Conservation (phyloP, 2,113 vertebrate species). For the Sturnus vulgaris region DNA sequence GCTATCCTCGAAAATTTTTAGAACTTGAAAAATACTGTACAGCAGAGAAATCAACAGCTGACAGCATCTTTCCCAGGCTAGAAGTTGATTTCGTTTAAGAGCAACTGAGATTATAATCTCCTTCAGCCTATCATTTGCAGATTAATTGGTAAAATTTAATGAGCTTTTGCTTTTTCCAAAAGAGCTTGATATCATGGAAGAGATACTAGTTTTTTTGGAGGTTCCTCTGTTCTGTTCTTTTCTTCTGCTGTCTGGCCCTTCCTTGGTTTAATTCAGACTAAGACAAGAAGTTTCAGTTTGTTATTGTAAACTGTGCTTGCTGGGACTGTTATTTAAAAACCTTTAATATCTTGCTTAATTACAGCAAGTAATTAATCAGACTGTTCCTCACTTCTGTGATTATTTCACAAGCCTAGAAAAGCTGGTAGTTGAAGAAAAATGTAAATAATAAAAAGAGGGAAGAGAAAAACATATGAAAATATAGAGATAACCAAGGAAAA, state of each 20-base stretch:
- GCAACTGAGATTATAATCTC: not conserved
- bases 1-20: not conserved
- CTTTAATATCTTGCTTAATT: not conserved
- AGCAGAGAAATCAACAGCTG: not conserved
- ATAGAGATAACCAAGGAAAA: not conserved
- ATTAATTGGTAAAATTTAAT: not conserved
- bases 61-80: not conserved
- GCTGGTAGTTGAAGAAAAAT: not conserved
- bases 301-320: not conserved
- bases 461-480: not conserved
- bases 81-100: not conserved
- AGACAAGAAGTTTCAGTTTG: not conserved
- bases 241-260: not conserved
- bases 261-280: not conserved
- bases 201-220: not conserved
- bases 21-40: not conserved
- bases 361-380: not conserved
- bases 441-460: not conserved
- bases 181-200: not conserved
- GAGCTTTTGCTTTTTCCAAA: not conserved
- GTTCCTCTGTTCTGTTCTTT: not conserved
- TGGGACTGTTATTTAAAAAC: not conserved
- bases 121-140: not conserved
- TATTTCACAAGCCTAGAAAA: not conserved
- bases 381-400: not conserved